phyloP scores from a whole-genome alignment of 92 coral and sea anemone genomes.

The Palythoa heliodiscus region DNA sequence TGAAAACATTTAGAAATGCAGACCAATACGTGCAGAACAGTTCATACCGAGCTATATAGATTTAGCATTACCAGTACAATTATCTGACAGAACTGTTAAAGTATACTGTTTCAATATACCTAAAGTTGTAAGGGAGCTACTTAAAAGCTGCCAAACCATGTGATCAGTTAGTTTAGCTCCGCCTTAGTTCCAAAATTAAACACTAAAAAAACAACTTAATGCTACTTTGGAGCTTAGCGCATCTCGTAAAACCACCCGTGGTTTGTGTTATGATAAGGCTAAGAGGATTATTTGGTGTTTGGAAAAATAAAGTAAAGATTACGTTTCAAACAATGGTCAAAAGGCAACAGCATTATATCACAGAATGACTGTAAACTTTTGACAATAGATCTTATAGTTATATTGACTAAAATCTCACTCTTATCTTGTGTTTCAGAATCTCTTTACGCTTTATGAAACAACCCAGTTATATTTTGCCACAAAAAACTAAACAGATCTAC shows the following conservation, averaged over 20 bases:
- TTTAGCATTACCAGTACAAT: too few relatives aligned
- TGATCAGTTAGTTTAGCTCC: neutral
- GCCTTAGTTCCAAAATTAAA: neutral
- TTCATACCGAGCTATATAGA: too few relatives aligned
- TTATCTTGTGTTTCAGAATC: too few relatives aligned
- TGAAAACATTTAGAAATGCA: too few relatives aligned
- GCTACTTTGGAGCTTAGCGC: neutral
- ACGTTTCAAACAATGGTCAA: neutral
- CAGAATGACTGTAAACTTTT: neutral
- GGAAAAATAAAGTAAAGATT: neutral
- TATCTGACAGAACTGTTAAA: too few relatives aligned
- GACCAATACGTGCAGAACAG: too few relatives aligned
- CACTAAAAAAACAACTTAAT: neutral
- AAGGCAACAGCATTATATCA: neutral
- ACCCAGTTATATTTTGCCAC: too few relatives aligned
- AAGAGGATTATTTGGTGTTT: neutral
- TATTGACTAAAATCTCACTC: too few relatives aligned
- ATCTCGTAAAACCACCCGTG: neutral
- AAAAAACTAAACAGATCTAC: too few relatives aligned
- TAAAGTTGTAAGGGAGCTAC: neutral
- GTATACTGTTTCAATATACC: neutral
- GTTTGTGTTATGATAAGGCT: neutral
- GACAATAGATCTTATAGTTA: neutral
- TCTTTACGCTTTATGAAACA: too few relatives aligned
- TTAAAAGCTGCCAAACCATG: neutral